A percentile compares a stretch with the other conserved stretches of the same genome.
These are phyloP conservation scores for Rachycentron canadum DNA, from an alignment of 2,797 vertebrate species.

Conservation along the genomic window DNA sequence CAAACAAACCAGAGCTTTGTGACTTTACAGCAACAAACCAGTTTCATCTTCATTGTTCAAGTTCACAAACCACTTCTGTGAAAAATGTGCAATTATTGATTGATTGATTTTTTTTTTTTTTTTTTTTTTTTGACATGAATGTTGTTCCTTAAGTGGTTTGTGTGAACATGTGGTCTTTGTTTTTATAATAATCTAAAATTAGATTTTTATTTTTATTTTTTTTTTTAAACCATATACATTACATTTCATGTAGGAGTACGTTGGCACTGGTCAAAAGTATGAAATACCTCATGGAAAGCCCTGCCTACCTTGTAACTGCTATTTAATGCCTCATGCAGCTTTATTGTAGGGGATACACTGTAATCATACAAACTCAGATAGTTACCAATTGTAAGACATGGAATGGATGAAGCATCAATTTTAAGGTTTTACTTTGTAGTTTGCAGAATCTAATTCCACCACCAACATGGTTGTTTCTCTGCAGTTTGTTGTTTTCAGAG, in stretches of 20 bases:
- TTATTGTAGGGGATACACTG: constrained; percentile 66
- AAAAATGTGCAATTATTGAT: constrained; percentile 52
- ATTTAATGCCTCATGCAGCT: constrained; percentile 67
- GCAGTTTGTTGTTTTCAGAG: constrained; percentile 48
- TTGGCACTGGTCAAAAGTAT: constrained; percentile 68
- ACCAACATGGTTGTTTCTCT: constrained; percentile 27
- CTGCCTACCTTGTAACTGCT: constrained; percentile 70
- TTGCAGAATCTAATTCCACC: constrained; percentile 33
- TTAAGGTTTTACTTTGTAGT: constrained; percentile 31
- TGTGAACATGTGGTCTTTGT: constrained; percentile 41
- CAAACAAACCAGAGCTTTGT: constrained; percentile 32
- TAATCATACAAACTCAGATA: constrained; percentile 48
- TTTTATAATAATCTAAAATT: constrained; percentile 7
- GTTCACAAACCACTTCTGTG: constrained; percentile 29
- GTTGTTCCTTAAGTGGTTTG: constrained; percentile 27
- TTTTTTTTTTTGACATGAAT: constrained; percentile 30
- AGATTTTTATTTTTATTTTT: constrained; percentile 50
- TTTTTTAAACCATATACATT: constrained; percentile 51
- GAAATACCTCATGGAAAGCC: constrained; percentile 79
- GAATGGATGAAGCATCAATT: constrained; percentile 21
- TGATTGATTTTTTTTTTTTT: constrained; percentile 26
- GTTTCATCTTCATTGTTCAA: constrained; percentile 30
- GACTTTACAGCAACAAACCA: constrained; percentile 11
- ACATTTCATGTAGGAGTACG: constrained; percentile 46
- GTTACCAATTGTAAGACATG: constrained; percentile 24